These are phyloP conservation scores for Trypoxylus dichotomus DNA, from an alignment of 1,140 invertebrate species.

Conservation along the genomic window DNA sequence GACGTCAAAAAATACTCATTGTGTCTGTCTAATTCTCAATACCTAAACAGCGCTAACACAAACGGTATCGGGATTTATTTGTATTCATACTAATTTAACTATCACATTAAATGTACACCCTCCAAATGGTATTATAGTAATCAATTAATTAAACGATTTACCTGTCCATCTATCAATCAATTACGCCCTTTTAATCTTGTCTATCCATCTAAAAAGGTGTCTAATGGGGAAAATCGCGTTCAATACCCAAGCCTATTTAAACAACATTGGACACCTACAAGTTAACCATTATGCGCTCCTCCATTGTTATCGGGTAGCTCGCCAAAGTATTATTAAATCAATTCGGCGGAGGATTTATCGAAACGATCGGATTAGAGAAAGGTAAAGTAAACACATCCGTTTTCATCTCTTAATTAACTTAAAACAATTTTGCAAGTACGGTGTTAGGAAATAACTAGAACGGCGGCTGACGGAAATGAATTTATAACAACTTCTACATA, in stretches of 20 bases:
- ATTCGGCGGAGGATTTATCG: constrained; percentile 3
- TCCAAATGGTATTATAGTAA: neutral
- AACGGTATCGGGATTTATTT: too few relatives aligned
- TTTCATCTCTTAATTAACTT: neutral
- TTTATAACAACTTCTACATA: neutral
- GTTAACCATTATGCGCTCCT: constrained; percentile 2
- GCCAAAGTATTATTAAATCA: neutral
- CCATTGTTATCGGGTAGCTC: neutral
- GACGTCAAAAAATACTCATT: too few relatives aligned
- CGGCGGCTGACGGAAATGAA: neutral
- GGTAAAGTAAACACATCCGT: neutral
- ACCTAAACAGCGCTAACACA: too few relatives aligned
- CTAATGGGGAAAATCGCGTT: neutral
- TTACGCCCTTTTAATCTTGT: neutral
- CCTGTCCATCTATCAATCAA: constrained; percentile 7
- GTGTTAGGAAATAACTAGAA: neutral
- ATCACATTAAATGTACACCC: too few relatives aligned
- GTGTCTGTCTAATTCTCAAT: too few relatives aligned
- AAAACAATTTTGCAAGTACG: neutral
- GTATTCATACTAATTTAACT: too few relatives aligned
- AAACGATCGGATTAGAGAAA: neutral
- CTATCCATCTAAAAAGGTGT: neutral
- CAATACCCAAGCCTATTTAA: neutral
- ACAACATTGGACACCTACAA: constrained; percentile 11
- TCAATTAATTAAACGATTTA: constrained; percentile 7